Conservation (phyloP, 2,113 vertebrate species). For the Cyphomyrus discorhynchus region DNA sequence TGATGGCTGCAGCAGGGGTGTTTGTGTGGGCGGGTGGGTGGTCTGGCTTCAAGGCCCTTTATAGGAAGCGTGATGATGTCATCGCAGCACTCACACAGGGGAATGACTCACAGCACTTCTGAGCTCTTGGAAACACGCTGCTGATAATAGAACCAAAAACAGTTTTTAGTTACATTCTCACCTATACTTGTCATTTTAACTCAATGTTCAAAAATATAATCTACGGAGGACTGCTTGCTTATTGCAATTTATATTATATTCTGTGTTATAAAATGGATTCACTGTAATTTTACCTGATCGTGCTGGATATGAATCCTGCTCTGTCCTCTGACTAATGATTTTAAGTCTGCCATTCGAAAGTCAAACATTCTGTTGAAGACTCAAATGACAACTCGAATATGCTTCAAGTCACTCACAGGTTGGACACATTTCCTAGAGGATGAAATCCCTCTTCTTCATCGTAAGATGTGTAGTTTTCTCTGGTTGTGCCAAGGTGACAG, state of each 20-base stretch:
- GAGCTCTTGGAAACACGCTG: background rate
- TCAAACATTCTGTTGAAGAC: background rate
- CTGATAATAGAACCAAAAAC: slow-evolving; percentile 2
- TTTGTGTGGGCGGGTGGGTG: slow-evolving; percentile 11
- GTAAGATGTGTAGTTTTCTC: background rate
- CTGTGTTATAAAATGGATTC: background rate
- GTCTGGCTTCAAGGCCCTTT: slow-evolving; percentile 6
- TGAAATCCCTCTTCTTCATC: background rate
- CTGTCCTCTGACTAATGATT: background rate
- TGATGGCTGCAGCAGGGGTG: background rate
- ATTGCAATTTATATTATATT: background rate
- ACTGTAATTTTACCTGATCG: background rate
- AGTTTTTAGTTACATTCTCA: slow-evolving; percentile 7
- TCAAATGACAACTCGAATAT: background rate
- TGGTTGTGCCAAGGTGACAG: background rate
- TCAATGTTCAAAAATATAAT: slow-evolving; percentile 1
- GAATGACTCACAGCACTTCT: background rate
- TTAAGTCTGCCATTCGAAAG: background rate
- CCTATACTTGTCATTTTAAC: slow-evolving; percentile 8
- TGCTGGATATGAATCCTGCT: background rate
- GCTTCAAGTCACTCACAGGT: background rate
- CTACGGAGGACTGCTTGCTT: background rate
- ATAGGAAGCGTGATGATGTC: slow-evolving; percentile 12
- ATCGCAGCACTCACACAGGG: background rate
- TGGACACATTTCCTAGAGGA: background rate